Base-by-base conservation (phyloP, 2,113 vertebrate genomes). In the Catharus minimus region DNA sequence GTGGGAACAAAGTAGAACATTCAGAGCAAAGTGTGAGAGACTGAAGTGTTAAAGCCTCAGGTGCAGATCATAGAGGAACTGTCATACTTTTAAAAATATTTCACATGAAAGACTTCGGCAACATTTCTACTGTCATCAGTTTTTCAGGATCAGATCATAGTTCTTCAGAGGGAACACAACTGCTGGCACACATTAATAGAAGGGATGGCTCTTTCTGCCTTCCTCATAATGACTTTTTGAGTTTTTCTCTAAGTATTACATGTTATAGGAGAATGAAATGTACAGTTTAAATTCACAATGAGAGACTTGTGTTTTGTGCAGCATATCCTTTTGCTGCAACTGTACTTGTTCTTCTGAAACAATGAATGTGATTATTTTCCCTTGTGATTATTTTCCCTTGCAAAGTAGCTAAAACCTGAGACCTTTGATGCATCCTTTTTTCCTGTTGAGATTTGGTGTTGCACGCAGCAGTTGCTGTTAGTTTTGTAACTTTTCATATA, bases 391-490 rank as follows among this genome's bases (percentile, higher is more conserved):
- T 56, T 88, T 74, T 73, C 60, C 38, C 46, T 0, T 58, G 72
- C 18, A 7, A 18, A 73, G 18, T 58, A 68, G 28, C 44, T 82
- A 17, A 89, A 88, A 6, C 26, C 8, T 57, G 41, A 65, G 28
- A 39, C 14, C 23, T 88, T 64, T 49, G 26, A 33, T 76, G 26
- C 32, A 44, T 10, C 13, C 13, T 76, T 80, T 50, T 55, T 71
- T 38, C 67, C 36, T 17, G 32, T 4, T 77, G 65, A 57, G 26
- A 21, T 75, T 68, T 83, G 39, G 44, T 75, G 38, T 38, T 38
- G 38, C 38, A 33, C 5, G n/a, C 30, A 58, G 14, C 0, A 5
- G 11, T 72, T 20, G 4, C 44, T 78, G 6, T 65, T 82, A 0
- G 0, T 12, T 82, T 76, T 91, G 7, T 85, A 76, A 80, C 13